Evolutionary conservation across 2,797 vertebrate species (phyloP).

Genomic region (Artibeus lituratus): DNA sequence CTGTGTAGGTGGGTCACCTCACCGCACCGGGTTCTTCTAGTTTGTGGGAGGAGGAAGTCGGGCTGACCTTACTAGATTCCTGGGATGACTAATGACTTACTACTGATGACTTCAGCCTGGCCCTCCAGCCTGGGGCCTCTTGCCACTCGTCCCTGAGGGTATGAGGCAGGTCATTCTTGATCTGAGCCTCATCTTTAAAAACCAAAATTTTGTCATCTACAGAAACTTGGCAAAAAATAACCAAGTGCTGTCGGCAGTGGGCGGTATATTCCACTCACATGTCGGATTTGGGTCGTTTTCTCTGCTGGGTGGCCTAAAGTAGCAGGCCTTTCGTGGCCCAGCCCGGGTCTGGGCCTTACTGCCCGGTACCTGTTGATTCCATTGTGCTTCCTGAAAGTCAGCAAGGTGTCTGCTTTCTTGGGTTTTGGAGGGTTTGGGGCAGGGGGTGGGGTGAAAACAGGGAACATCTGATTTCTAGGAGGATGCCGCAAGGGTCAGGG

Average conservation of each 20-base stretch:
- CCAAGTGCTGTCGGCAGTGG: background rate
- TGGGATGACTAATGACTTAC: background rate
- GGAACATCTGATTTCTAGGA: background rate
- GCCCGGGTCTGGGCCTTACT: too few species aligned
- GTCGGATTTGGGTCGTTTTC: background rate
- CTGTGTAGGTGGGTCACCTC: background rate
- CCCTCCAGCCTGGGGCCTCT: background rate
- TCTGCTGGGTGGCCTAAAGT: background rate
- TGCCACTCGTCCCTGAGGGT: background rate
- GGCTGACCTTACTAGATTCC: background rate
- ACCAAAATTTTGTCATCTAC: background rate
- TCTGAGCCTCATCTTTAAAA: background rate
- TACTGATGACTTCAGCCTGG: background rate
- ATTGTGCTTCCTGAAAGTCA: background rate
- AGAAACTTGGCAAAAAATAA: conserved; percentile 5
- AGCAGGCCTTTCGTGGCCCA: background rate
- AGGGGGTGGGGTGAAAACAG: background rate
- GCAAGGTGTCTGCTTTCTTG: background rate
- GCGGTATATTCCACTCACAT: background rate
- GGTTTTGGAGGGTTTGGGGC: background rate
- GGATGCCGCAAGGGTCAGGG: background rate
- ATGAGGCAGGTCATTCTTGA: background rate
- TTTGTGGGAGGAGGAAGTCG: background rate
- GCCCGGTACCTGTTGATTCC: background rate
- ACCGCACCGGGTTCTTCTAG: background rate